These are phyloP conservation scores for Ceriagrion tenellum DNA, from an alignment of 2,888 invertebrate genomes.

Conservation along the genomic window DNA sequence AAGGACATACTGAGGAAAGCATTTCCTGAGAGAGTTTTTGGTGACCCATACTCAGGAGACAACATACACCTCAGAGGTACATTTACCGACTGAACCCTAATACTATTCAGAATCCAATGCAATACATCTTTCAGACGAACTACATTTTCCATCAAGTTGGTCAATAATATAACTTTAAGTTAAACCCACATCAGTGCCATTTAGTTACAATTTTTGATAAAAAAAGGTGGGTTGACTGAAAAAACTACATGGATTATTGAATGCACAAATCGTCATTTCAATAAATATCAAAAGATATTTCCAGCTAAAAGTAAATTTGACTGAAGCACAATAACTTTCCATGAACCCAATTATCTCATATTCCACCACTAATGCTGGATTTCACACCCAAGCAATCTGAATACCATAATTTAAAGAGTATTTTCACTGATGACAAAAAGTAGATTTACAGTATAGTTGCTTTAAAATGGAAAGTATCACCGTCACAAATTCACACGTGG, in stretches of 20 bases:
- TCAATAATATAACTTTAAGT: not conserved
- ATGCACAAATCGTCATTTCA: slow-evolving; percentile 9
- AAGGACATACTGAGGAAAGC: no score
- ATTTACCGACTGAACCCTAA: not conserved
- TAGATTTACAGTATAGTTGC: slow-evolving; percentile 31
- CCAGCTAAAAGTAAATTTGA: slow-evolving; percentile 52
- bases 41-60: not conserved
- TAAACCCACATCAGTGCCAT: slow-evolving; percentile 37
- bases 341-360: slow-evolving; percentile 55
- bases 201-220: not conserved
- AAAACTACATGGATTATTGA: not conserved
- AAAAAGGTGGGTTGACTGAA: not conserved
- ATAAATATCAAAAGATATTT: slow-evolving; percentile 46
- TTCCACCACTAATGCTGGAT: slow-evolving; percentile 61
- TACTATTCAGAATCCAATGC: not conserved
- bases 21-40: not conserved
- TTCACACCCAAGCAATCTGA: slow-evolving; percentile 36
- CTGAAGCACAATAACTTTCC: slow-evolving; percentile 38
- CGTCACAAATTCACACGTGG: slow-evolving; percentile 72
- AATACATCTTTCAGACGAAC: not conserved
- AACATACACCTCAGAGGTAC: not conserved
- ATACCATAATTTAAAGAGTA: slow-evolving; percentile 64
- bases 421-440: slow-evolving; percentile 60
- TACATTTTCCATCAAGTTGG: not conserved
- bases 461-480: slow-evolving; percentile 59